phyloP scores from a whole-genome alignment of 1,140 invertebrate genomes.

The Heterodera schachtii region DNA sequence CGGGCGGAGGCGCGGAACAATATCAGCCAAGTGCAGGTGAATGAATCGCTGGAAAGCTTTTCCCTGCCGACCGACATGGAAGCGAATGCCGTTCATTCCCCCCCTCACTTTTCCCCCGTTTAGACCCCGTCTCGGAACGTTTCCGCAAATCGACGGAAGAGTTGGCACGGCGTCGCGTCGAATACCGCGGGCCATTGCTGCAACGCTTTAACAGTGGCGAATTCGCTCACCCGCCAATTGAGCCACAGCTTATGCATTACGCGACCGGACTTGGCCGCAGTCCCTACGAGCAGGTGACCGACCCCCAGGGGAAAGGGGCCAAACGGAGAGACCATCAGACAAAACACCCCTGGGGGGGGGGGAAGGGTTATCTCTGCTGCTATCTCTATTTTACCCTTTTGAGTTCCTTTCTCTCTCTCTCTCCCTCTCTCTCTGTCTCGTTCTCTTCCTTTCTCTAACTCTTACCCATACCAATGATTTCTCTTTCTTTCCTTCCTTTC shows the following conservation, averaged over 20 bases:
- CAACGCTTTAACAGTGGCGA: constrained; percentile 61
- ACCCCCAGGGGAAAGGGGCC: neutral
- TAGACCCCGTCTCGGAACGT: constrained; percentile 48
- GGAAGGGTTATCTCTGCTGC: too few species aligned
- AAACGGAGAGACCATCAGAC: too few species aligned
- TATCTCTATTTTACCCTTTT: neutral
- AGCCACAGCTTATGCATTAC: constrained; percentile 41
- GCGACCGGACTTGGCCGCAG: constrained; percentile 45
- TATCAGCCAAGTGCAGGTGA: neutral
- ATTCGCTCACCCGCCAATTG: constrained; percentile 40
- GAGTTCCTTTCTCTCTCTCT: neutral
- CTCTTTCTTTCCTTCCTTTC: too few species aligned
- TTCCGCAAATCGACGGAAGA: constrained; percentile 60
- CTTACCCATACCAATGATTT: too few species aligned
- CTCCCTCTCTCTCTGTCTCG: neutral
- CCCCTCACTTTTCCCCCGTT: constrained; percentile 24
- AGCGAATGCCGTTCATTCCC: constrained; percentile 1
- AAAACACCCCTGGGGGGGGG: too few species aligned
- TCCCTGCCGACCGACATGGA: too few species aligned
- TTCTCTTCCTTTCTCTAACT: neutral
- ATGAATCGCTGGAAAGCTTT: neutral
- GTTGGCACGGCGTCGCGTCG: constrained; percentile 42
- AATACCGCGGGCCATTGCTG: constrained; percentile 63
- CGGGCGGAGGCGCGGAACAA: constrained; percentile 25
- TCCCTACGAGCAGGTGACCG: constrained; percentile 59